These are phyloP conservation scores for Coelinius sp. DNA, from an alignment of 2,888 invertebrate species.

Conservation along the genomic window DNA sequence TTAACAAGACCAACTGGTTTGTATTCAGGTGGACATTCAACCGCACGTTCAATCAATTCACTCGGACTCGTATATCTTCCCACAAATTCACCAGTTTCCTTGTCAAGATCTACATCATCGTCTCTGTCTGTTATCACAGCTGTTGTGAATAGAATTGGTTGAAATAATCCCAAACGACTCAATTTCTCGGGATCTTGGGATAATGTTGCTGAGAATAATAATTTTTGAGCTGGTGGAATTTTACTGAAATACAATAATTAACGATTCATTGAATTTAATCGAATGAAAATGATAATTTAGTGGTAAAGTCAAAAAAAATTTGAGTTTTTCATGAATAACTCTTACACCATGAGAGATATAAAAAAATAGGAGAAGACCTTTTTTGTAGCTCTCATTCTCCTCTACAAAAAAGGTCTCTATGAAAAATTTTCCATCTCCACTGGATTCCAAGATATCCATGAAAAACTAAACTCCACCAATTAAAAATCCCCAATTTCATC, in stretches of 20 bases:
- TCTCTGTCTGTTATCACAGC: constrained; percentile 70
- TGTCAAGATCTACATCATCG: constrained; percentile 61
- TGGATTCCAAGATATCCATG: too few relatives aligned
- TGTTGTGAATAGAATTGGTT: constrained; percentile 92
- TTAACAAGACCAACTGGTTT: constrained; percentile 88
- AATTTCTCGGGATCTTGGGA: constrained; percentile 97
- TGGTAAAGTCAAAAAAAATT: neutral
- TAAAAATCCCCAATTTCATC: neutral
- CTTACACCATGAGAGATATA: too few relatives aligned
- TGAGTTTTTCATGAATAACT: too few relatives aligned
- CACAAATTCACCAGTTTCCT: constrained; percentile 72
- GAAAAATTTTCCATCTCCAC: too few relatives aligned
- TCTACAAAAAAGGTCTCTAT: too few relatives aligned
- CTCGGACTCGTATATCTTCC: constrained; percentile 89
- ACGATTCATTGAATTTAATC: neutral
- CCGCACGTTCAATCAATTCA: constrained; percentile 81
- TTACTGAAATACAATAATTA: constrained; percentile 57
- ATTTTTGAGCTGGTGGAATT: constrained; percentile 83
- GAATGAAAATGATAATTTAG: neutral
- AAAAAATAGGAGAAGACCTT: too few relatives aligned
- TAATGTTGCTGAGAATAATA: constrained; percentile 97
- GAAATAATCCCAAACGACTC: constrained; percentile 88
- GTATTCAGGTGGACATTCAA: constrained; percentile 77
- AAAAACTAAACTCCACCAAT: neutral
- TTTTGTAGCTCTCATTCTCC: too few relatives aligned